Evolutionary conservation across 2,888 invertebrate species (phyloP), one percentile per base, ranked within the genome.

Genomic region (Hirtodrosophila trivittata): DNA sequence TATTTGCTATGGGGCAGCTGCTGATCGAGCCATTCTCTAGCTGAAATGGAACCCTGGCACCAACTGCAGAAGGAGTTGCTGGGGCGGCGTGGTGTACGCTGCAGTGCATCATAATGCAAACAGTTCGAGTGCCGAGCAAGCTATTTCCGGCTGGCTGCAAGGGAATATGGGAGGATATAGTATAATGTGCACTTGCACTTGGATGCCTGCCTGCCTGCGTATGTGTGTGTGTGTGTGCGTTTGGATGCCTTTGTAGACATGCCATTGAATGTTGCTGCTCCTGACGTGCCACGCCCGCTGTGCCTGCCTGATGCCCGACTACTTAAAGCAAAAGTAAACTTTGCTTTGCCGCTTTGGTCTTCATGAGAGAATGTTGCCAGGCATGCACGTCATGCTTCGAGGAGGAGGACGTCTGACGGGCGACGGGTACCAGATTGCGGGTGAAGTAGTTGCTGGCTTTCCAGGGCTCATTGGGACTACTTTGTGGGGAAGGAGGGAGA

Each of bases 261-360:
- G 63, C 60, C 66, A 56, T 57, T 62, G 72, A 60, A 72, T 60
- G 18, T 21, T 21, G 58, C 67, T 65, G 58, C 60, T 58, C 30
- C 45, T 58, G 64, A 59, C 67, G 52, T 70, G 58, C 46, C 60
- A 54, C 56, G 14, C 52, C 39, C 52, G 7, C 45, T 42, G 50
- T 12, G 45, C 43, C 43, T 32, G 43, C 52, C 56, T 56, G 56
- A 56, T 71, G 70, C 66, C 59, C 60, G 69, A 75, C 77, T 81
- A 84, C 77, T 84, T 84, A 72, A 81, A 84, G 71, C 74, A 66
- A 84, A 84, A 77, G 84, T 78, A 77, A 84, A 81, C 74, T 81
- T 81, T 75, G 66, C 82, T 69, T 71, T 67, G 58, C 59, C 55
- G 67, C 77, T 45, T 49, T 55, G 66, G 58, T 58, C 65, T 64